Percentiles rank a stretch among this genome's conserved stretches.
These are phyloP conservation scores for Ophraella communa DNA, from an alignment of 2,888 invertebrate genomes.

Conservation along the genomic window DNA sequence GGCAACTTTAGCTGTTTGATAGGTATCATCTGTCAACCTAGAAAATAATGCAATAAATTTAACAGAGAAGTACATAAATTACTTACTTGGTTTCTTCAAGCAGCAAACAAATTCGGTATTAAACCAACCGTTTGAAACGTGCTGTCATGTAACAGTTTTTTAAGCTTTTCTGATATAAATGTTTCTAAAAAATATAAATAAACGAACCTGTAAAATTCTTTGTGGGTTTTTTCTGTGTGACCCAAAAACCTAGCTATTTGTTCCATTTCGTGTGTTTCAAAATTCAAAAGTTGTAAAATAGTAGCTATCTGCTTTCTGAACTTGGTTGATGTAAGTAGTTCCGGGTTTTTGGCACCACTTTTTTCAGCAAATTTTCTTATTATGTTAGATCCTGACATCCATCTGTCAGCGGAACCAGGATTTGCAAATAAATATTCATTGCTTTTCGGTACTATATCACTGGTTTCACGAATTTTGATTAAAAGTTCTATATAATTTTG, in stretches of 20 bases:
- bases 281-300: constrained; percentile 37
- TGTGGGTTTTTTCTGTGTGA: constrained; percentile 42
- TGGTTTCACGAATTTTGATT: not conserved
- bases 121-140: too few species aligned
- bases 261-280: constrained; percentile 39
- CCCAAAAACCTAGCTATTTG: constrained; percentile 44
- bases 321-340: constrained; percentile 34
- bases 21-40: constrained; percentile 31
- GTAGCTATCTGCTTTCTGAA: constrained; percentile 43
- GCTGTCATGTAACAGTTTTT: too few species aligned
- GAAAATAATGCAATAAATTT: too few species aligned
- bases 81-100: too few species aligned
- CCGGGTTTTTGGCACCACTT: constrained; percentile 27
- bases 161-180: too few species aligned
- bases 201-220: constrained; percentile 28
- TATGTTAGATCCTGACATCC: not conserved
- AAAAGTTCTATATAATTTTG: not conserved
- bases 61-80: too few species aligned
- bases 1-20: constrained; percentile 35
- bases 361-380: constrained; percentile 33
- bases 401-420: not conserved
- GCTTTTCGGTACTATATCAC: not conserved
- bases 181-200: too few species aligned
- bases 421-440: not conserved
- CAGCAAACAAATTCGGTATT: too few species aligned